Percentiles rank a stretch among this genome's conserved stretches.
phyloP scores from a whole-genome alignment of 2,797 vertebrate genomes.

The Crotalus adamanteus region DNA sequence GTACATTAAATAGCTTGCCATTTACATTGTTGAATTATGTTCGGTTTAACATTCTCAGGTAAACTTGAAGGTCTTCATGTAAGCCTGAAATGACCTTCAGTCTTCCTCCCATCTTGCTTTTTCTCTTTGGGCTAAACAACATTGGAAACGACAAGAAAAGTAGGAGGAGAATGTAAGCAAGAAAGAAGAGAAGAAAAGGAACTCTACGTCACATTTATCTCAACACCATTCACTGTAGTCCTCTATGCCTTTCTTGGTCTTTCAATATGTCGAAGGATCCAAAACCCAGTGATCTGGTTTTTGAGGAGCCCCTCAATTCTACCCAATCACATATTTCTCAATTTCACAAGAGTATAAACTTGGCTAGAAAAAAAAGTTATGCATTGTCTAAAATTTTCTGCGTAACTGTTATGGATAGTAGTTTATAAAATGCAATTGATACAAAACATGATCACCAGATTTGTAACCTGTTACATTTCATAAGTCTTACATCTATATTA shows the following conservation, averaged over 20 bases:
- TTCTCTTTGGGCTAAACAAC: neutral
- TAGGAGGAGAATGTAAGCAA: neutral
- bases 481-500: neutral
- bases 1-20: neutral
- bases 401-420: neutral
- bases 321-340: neutral
- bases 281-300: neutral
- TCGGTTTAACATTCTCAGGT: neutral
- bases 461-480: neutral
- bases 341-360: neutral
- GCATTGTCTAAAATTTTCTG: neutral
- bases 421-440: neutral
- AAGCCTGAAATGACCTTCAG: neutral
- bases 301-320: neutral
- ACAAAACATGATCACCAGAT: neutral
- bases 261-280: neutral
- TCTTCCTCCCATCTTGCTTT: neutral
- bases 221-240: neutral
- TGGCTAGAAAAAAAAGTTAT: neutral
- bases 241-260: neutral
- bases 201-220: neutral
- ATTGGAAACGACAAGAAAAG: neutral
- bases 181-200: neutral
- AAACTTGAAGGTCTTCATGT: neutral
- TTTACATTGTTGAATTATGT: neutral